Conservation (phyloP, 2,888 invertebrate genomes). For the Phytoseiulus persimilis region DNA sequence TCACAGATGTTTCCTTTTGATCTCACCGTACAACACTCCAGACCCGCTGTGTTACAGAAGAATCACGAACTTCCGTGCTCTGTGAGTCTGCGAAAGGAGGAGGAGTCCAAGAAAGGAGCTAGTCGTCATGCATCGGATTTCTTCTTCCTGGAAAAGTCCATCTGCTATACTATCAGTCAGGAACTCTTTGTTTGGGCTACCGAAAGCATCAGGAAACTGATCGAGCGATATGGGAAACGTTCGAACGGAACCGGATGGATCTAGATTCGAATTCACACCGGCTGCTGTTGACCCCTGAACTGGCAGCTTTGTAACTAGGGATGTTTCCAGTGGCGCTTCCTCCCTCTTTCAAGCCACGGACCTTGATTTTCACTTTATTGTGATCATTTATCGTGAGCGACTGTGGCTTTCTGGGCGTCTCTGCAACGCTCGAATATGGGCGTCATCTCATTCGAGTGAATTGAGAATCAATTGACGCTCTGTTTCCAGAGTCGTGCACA, state of each 20-base stretch:
- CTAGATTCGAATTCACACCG: background rate
- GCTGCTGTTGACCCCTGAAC: constrained; percentile 5
- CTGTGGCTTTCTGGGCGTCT: background rate
- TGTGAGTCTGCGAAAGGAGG: too few relatives aligned
- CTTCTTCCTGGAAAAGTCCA: too few relatives aligned
- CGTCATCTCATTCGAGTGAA: background rate
- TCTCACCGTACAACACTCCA: too few relatives aligned
- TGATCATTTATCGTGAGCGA: background rate
- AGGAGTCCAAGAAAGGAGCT: too few relatives aligned
- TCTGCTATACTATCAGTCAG: too few relatives aligned
- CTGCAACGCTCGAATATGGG: background rate
- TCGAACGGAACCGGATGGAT: background rate
- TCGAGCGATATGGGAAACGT: background rate
- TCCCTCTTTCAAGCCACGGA: background rate
- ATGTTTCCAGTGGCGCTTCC: background rate
- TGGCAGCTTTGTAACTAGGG: background rate
- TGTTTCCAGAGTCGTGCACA: background rate
- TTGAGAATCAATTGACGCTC: background rate
- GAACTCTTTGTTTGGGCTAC: background rate
- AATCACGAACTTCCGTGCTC: too few relatives aligned
- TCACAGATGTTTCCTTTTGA: too few relatives aligned
- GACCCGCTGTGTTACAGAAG: too few relatives aligned
- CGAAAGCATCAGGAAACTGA: background rate
- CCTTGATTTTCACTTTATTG: background rate
- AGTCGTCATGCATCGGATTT: too few relatives aligned